Evolutionary conservation across 92 coral and sea anemone species (phyloP).

Genomic region (Umimayanthus chanpuru): DNA sequence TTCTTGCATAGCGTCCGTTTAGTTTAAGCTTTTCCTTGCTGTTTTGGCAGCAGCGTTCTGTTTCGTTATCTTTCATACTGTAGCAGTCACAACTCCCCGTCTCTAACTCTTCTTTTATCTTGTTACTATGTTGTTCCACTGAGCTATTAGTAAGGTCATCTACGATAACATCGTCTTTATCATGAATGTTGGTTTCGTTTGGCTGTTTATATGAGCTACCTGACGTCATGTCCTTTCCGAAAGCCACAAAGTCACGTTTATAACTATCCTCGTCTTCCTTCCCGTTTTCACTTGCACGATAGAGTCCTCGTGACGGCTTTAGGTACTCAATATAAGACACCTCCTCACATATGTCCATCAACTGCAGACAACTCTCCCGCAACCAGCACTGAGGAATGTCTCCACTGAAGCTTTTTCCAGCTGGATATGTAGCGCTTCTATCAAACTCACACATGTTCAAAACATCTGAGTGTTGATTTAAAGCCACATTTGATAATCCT

Average conservation of each 20-base stretch:
- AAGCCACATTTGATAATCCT: background rate
- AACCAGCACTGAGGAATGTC: slow-evolving; percentile 4
- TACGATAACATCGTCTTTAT: background rate
- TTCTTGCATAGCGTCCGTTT: background rate
- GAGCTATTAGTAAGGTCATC: background rate
- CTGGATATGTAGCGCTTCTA: background rate
- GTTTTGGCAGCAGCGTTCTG: background rate
- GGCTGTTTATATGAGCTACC: background rate
- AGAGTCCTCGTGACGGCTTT: background rate
- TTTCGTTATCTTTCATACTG: background rate
- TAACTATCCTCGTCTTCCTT: background rate
- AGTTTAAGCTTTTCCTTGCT: background rate
- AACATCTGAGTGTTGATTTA: background rate
- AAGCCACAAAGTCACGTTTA: background rate
- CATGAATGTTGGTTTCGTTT: background rate
- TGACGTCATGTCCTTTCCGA: background rate
- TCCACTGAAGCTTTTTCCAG: background rate
- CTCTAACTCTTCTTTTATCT: background rate
- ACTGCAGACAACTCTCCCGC: slow-evolving; percentile 11
- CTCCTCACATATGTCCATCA: slow-evolving; percentile 13
- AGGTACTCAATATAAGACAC: slow-evolving; percentile 1
- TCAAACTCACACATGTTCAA: slow-evolving; percentile 3
- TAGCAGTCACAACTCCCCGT: background rate
- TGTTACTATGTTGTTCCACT: background rate
- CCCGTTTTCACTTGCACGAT: background rate